phyloP scores from a whole-genome alignment of 2,888 invertebrate species.

The Monopis laevigella region DNA sequence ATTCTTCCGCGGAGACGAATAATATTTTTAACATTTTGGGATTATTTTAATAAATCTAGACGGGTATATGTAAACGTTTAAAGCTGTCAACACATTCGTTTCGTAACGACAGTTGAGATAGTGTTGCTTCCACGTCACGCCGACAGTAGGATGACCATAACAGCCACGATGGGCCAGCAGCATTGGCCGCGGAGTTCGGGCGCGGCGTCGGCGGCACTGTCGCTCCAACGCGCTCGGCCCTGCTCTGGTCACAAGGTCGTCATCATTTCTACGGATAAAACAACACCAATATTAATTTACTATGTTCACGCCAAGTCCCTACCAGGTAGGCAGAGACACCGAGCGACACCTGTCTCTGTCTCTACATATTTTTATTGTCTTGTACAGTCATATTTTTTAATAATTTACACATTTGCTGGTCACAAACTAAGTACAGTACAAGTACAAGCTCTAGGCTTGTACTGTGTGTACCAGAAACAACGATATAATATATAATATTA shows the following conservation, averaged over 20 bases:
- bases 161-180: slow-evolving; percentile 1
- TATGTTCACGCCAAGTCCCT: slow-evolving; percentile 12
- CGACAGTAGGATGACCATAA: background rate
- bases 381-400: too few species aligned
- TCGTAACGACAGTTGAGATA: background rate
- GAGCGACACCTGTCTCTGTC: background rate
- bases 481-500: too few species aligned
- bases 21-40: too few species aligned
- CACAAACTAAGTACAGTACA: too few species aligned
- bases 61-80: too few species aligned
- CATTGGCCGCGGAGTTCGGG: background rate
- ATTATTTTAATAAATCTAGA: too few species aligned
- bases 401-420: too few species aligned
- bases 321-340: slow-evolving; percentile 1
- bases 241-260: slow-evolving; percentile 57
- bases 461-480: too few species aligned
- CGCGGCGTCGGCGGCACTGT: slow-evolving; percentile 26
- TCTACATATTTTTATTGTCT: too few species aligned
- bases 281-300: background rate
- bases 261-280: slow-evolving; percentile 39
- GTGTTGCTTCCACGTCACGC: slow-evolving; percentile 10
- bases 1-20: too few species aligned
- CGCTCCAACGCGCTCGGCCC: slow-evolving; percentile 26
- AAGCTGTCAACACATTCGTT: too few species aligned
- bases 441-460: too few species aligned